Conservation (phyloP, 2,113 vertebrate species). For the Oriolus oriolus region DNA sequence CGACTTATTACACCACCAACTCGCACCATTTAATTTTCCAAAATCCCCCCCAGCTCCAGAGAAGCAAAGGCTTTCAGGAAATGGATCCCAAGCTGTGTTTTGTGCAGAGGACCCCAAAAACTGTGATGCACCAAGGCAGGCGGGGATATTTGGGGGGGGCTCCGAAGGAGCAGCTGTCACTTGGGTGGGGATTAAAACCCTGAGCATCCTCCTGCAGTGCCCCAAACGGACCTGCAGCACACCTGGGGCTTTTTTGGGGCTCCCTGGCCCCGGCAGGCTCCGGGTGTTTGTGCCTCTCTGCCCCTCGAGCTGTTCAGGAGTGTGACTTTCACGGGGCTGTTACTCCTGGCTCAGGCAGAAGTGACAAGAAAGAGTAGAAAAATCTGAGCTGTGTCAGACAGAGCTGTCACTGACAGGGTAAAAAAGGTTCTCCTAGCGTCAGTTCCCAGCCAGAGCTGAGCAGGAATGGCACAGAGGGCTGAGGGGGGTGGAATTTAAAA, state of each 20-base stretch:
- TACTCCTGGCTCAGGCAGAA: background rate
- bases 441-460: background rate
- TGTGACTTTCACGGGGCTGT: background rate
- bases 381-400: background rate
- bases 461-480: background rate
- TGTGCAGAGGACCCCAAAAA: background rate
- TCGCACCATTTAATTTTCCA: background rate
- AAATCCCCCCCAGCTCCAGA: background rate
- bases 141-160: background rate
- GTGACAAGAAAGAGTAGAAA: background rate
- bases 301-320: background rate
- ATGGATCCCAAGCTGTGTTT: background rate
- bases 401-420: background rate
- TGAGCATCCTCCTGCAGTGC: background rate
- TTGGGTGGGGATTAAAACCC: background rate
- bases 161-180: background rate
- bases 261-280: background rate
- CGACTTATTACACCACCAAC: background rate
- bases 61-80: background rate
- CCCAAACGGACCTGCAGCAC: background rate
- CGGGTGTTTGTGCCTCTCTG: background rate
- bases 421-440: background rate
- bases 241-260: background rate
- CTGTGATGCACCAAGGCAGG: background rate
- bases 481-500: background rate